Base-by-base conservation (phyloP, 2,888 invertebrate genomes). In the Nomada fabriciana region DNA sequence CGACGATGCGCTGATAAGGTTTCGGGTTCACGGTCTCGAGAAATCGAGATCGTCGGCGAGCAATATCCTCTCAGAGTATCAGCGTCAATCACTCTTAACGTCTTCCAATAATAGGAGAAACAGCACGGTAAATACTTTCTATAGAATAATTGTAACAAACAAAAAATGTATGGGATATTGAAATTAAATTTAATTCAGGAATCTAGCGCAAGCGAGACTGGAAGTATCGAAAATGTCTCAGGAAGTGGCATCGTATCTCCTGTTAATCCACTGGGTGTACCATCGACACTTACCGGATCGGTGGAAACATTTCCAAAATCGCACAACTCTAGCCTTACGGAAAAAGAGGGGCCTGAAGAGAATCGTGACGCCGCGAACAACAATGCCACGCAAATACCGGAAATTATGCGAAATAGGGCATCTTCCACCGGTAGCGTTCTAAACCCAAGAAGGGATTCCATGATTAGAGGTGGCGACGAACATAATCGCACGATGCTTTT, bases 401-500 rank as follows among this genome's bases (percentile, higher is more conserved):
- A 94, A 72, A 91, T 93, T 71, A 94, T 94, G 94, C 91, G 94
- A 76, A 93, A 91, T 78, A 87, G 95, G 13, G 94, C 94, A 4
- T 94, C 94, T 7, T 94, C 94, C 13, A 94, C 94, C 0, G 94
- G 94, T 42, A 94, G 93, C 86, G 94, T 93, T 2, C 77, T 93
- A 53, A 91, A 84, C 10, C 55, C 91, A 13, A 91, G 94, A 43
- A 90, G 94, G 47, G 93, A 93, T 81, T 93, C 94, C 4, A 61
- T 88, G 25, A 60, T 69, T 3, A 93, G 89, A 79, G 89, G 89
- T 47, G 86, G 84, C 70, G 93, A 94, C 0, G 97, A 98, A 85
- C 97, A 97, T 90, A 98, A 98, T 94, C 95, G 98, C 63, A 98
- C 98, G 0, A 99, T 99, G 98, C 96, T 99, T 55, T 97, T 99